Base-by-base conservation (phyloP, 2,888 invertebrate genomes). In the Mamestra brassicae region DNA sequence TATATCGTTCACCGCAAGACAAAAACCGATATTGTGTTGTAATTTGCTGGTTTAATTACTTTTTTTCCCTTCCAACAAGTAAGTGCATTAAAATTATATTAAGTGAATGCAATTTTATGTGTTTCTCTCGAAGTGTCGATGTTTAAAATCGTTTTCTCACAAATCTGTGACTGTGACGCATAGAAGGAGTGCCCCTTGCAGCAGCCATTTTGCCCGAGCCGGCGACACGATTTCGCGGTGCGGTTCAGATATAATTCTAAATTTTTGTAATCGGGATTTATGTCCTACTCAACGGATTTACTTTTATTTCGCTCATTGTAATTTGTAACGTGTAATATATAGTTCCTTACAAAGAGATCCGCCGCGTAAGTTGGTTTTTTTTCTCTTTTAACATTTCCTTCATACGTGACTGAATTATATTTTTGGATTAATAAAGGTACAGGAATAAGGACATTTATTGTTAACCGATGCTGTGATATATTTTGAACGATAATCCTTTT, bases 131-230 rank as follows among this genome's bases (percentile, higher is more conserved):
- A 85, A 93, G 95, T 95, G 95, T 85, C 81, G 77, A 84, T 88
- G 84, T 85, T 90, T 83, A 87, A 87, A 89, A 87, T 88, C 85
- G 85, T 89, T 89, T 90, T 82, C 78, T 88, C 86, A 90, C 89
- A 90, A 91, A 92, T 92, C 90, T 93, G 95, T 95, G 94, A 94
- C 92, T 96, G 96, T 97, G 97, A 97, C 97, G 97, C 97, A 97
- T 97, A 93, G 95, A 96, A 97, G 97, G 97, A 97, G 97, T 97
- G 97, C 95, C 97, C 94, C 92, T 95, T 90, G 93, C 93, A 96
- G 96, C 97, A 97, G 97, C 97, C 97, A 97, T 97, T 97, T 96
- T 97, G 96, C 95, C 91, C 91, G 93, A 93, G 90, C 96, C 96
- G 96, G 96, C 96, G 94, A 95, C 96, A 96, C 96, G 95, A 95